Evolutionary conservation across 2,888 invertebrate species (phyloP), one percentile per base, ranked within the genome.

Genomic region (Junonia oenone): DNA sequence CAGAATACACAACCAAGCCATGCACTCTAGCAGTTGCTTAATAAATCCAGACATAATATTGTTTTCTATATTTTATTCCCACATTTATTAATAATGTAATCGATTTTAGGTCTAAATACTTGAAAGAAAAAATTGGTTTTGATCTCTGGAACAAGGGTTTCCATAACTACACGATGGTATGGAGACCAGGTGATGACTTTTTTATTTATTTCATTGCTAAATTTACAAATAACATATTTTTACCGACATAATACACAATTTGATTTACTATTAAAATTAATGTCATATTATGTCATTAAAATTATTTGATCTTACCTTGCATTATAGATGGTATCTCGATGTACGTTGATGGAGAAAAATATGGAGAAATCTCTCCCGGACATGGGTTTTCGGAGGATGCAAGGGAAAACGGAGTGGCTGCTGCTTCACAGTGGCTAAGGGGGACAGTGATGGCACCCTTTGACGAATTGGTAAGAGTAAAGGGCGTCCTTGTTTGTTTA

Each of bases 121-220:
- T 89, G 22, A 81, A 78, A 56, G 72, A 78, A 22, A 82, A 78
- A 47, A 63, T 68, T 15, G 82, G 83, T 0, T 72, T 67, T 17
- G 82, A 84, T 13, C 68, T 78, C 5, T 92, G 92, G 92, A 91
- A 88, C 54, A 86, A 92, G 37, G 89, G 84, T 9, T 95, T 93
- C 75, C 96, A 96, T 68, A 91, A 90, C n/a, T 96, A 93, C 71
- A 90, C 91, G 0, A 56, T 95, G 19, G 91, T 92, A 55, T 96
- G 96, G 96, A 92, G 78, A 51, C 91, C 91, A 63, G 87, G 92
- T 91, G 72, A 68, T n/a, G n/a, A n/a, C n/a, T n/a, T n/a, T 29
- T 29, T 5, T 29, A 1, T 33, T 33, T 33, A n/a, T 33, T 33
- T n/a, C n/a, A 1, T 33, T 33, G 2, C 4, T 11, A 31, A 9